Base-by-base conservation (phyloP, 2,797 vertebrate genomes). In the Hydrolagus colliei region DNA sequence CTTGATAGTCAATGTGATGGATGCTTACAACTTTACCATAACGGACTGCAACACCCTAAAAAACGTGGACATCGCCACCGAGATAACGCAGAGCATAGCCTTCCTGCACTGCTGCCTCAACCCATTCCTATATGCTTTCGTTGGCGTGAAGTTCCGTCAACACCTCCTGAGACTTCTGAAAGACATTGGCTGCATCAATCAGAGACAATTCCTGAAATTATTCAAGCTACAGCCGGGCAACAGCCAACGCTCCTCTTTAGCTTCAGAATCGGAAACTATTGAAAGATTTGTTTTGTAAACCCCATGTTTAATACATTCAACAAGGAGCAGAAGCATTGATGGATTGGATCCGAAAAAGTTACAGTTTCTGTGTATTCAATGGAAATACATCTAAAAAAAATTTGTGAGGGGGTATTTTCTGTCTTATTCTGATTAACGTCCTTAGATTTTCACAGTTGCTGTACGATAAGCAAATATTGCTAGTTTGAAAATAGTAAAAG, bases 21-120 rank as follows among this genome's bases (percentile, higher is more conserved):
- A 94, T 61, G 93, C 93, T 0, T 91, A 91, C 0, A 88, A 91
- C 0, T 32, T 87, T 0, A 90, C 86, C 10, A 91, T 90, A 14
- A 92, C 90, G 5, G 87, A 89, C 0, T 98, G 97, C 10, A 0
- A 87, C 0, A 35, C 82, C 4, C 74, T 88, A 0, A 86, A 67
- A 12, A 12, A 1, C 8, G 89, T 96, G 0, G 95, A 96, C 85
- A 87, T 97, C 0, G 93, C 91, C 0, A 91, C 94, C 86, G 95
- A 96, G 91, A 87, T 97, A 27, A 94, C 95, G 13, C 96, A 95
- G 89, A 93, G 91, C 86, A 88, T 97, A 0, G 97, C 97, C 1
- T 98, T 94, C 86, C 92, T 94, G 9, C 97, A 97, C 84, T 95
- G 96, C 86, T 98, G 97, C 90, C 91, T 97, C 75, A 98, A 98